phyloP scores from a whole-genome alignment of 2,113 vertebrate species.

The Atlantisia rogersi region DNA sequence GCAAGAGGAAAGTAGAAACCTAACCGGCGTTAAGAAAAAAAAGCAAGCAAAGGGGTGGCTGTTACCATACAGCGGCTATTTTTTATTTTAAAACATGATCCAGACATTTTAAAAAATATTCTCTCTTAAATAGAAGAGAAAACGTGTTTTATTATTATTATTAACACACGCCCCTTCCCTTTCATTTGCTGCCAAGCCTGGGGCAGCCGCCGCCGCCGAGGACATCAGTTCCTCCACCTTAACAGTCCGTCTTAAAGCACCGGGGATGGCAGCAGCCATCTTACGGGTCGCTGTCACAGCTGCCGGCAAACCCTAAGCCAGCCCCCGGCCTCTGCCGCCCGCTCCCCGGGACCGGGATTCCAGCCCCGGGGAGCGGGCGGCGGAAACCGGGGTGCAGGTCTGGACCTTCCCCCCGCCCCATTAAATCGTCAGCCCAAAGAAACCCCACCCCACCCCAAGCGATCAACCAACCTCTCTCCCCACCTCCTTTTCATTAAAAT shows the following conservation, averaged over 20 bases:
- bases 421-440: background rate
- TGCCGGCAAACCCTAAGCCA: background rate
- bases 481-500: background rate
- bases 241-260: background rate
- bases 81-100: background rate
- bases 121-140: background rate
- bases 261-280: constrained; percentile 44
- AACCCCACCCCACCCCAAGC: no score
- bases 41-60: background rate
- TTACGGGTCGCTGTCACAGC: constrained; percentile 42
- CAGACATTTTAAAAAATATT: background rate
- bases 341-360: no score
- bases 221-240: constrained; percentile 8
- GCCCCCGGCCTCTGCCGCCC: background rate
- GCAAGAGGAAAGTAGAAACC: background rate
- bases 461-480: no score
- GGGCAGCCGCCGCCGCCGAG: background rate
- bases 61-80: background rate
- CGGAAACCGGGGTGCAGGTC: background rate
- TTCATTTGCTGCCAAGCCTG: background rate
- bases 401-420: no score
- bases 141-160: no score
- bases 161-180: background rate
- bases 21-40: background rate
- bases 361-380: background rate